phyloP scores from a whole-genome alignment of 92 coral and sea anemone genomes.

The Phenganax subtilis region DNA sequence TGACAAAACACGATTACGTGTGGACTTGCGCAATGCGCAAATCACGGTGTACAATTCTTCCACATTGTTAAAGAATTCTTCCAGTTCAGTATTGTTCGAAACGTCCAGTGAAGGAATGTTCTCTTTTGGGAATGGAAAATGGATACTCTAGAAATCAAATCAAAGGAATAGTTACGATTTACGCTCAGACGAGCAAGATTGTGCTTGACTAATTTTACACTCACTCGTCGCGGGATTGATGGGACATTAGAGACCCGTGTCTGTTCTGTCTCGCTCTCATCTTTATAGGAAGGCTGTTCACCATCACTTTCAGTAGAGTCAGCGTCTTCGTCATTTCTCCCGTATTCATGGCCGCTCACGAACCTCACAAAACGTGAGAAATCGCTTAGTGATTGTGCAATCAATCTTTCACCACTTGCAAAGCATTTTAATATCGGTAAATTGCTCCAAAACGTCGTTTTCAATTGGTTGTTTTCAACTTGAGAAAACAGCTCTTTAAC shows the following conservation, averaged over 20 bases:
- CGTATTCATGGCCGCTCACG: neutral
- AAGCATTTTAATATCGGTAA: no score
- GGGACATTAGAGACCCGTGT: neutral
- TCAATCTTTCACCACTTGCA: no score
- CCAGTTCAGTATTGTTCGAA: neutral
- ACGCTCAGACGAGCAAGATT: neutral
- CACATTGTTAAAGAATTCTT: neutral
- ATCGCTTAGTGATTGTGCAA: no score
- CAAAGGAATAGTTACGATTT: neutral
- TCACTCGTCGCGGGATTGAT: neutral
- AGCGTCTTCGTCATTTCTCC: neutral
- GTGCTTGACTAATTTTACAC: neutral
- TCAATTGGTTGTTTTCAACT: no score
- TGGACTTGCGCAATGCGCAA: neutral
- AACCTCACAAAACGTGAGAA: neutral
- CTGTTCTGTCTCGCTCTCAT: neutral
- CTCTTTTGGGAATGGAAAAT: slow-evolving; percentile 1
- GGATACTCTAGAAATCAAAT: neutral
- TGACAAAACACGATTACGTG: neutral
- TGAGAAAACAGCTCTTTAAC: no score
- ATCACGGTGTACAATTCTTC: neutral
- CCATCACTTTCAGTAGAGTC: neutral
- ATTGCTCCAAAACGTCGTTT: no score
- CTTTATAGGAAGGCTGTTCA: neutral
- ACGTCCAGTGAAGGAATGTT: neutral